Base-by-base conservation (phyloP, 1,140 invertebrate genomes). In the Bathynomus jamesi region DNA sequence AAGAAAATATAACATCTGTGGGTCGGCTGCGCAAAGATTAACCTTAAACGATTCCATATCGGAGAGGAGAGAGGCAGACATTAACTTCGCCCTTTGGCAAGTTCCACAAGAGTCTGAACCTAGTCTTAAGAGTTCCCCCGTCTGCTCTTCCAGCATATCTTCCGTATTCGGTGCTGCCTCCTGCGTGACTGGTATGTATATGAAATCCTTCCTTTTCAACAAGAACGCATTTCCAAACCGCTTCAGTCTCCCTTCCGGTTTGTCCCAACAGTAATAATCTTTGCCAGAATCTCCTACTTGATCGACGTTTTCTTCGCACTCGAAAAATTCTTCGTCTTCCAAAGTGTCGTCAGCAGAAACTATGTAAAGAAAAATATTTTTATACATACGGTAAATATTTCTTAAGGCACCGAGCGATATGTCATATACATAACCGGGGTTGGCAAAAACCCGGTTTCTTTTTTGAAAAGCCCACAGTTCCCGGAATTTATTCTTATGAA, bases 1-100 rank as follows among this genome's bases (percentile, higher is more conserved):
- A n/a, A n/a, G n/a, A n/a, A n/a, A n/a, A n/a, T n/a, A n/a, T n/a
- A n/a, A n/a, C n/a, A n/a, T n/a, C n/a, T n/a, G n/a, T n/a, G n/a
- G n/a, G n/a, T n/a, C n/a, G n/a, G n/a, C n/a, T n/a, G n/a, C n/a
- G n/a, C n/a, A n/a, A n/a, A n/a, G n/a, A 53, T 21, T 62, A 76
- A 89, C 89, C 83, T 98, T 98, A 79, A 99, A 99, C 0, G 95
- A 93, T 81, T 99, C 94, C 95, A 99, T 99, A 81, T 99, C 97
- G 0, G 95, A 98, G 3, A 96, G 83, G 8, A 99, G 83, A 8
- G 93, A 94, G 0, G 95, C 93, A 80, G 93, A 95, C 90, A 99
- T 97, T 85, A 98, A 90, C 80, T 90, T 88, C 0, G 94, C 93
- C 63, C 95, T 86, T 62, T 96, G 83, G 81, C 93, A 89, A 1